phyloP scores from a whole-genome alignment of 2,888 invertebrate species.

The Tenthredo distinguenda region DNA sequence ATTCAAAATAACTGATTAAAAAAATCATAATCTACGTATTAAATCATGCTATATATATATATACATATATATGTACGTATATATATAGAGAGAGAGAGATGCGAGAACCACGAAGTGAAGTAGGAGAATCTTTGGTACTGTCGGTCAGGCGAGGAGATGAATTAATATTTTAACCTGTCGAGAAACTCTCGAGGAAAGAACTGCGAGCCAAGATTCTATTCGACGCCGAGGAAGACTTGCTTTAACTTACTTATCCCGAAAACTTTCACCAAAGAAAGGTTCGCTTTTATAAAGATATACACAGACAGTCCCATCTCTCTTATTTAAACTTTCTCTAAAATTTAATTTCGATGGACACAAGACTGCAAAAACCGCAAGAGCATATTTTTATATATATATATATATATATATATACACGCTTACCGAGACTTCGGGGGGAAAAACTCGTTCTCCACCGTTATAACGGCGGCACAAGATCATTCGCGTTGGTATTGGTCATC shows the following conservation, averaged over 20 bases:
- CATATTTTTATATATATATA: no score
- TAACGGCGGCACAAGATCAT: neutral
- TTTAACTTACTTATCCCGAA: neutral
- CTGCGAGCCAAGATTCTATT: neutral
- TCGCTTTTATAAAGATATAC: neutral
- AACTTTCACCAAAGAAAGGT: conserved; percentile 13
- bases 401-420: no score
- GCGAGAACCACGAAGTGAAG: no score
- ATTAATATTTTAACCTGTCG: neutral
- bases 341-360: neutral
- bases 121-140: no score
- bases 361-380: neutral
- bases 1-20: neutral
- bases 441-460: neutral
- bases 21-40: neutral
- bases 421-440: no score
- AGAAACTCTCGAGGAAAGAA: neutral
- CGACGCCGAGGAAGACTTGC: neutral
- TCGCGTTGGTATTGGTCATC: neutral
- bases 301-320: neutral
- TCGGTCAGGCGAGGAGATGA: neutral
- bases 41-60: no score
- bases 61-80: no score
- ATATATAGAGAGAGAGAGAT: no score
- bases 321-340: conserved; percentile 49